Base-by-base conservation (phyloP, 2,888 invertebrate species). In the Terebella lapidaria region DNA sequence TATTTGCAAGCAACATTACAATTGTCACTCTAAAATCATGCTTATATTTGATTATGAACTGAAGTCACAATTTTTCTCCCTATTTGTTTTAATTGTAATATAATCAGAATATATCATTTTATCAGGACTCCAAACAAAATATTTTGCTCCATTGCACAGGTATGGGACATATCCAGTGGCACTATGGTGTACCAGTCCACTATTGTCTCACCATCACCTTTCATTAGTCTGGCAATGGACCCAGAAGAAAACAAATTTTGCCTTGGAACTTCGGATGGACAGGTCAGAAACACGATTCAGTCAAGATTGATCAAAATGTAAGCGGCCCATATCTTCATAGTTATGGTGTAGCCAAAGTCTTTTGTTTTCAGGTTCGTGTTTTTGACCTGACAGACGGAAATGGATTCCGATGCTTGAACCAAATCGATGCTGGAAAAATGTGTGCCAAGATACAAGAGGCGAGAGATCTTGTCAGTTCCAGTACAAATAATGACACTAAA, bases 361-460 rank as follows among this genome's bases (percentile, higher is more conserved):
- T n/a, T n/a, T n/a, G n/a, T n/a, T n/a, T 35, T 49, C 24, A 72
- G 72, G 66, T 75, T 1, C 67, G 74, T 58, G 66, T 74, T 3
- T 74, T 71, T 69, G 76, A 76, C 58, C 64, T 76, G 53, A 71
- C 70, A 10, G 76, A 76, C 64, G 73, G 74, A 3, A 74, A 75
- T 60, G 72, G 70, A 22, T 77, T 77, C 58, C 57, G 76, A 24
- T 70, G 71, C 60, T 67, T 77, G 5, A 69, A 74, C 62, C 73
- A 73, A 46, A 27, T 74, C 46, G 73, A 76, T 67, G 66, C 73
- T 1, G 64, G 60, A 20, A 73, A 72, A 65, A 56, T 72, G 58
- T 58, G 18, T 22, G 26, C 3, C 20, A 29, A 18, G 26, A 30
- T 10, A 3, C n/a, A 3, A 60, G 20, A 56, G 3, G 27, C 18